phyloP scores from a whole-genome alignment of 2,797 vertebrate genomes.

The Carduelis carduelis region DNA sequence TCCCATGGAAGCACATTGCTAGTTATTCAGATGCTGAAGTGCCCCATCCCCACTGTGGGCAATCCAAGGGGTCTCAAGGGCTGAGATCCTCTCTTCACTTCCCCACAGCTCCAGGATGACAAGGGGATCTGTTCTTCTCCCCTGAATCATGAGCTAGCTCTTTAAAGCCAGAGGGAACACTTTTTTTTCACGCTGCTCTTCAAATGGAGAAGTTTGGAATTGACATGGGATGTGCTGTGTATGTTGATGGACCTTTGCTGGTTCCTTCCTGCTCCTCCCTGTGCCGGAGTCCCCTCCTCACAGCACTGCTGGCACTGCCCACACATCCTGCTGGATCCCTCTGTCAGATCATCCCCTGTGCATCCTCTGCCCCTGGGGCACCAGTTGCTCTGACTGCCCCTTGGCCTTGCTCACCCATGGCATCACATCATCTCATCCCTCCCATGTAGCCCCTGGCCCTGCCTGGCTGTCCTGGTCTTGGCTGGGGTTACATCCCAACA shows the following conservation, averaged over 20 bases:
- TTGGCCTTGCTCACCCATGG: neutral
- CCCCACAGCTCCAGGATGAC: neutral
- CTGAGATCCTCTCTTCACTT: neutral
- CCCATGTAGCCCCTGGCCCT: neutral
- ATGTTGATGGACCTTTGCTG: neutral
- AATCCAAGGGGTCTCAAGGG: neutral
- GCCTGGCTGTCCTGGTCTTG: too few species aligned
- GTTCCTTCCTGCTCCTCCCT: neutral
- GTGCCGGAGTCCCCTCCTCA: neutral
- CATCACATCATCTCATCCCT: neutral
- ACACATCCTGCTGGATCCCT: neutral
- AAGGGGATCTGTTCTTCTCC: neutral
- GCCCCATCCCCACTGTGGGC: accelerated
- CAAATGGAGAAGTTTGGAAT: neutral
- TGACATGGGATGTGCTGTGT: accelerated
- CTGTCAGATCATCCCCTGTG: neutral
- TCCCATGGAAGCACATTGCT: neutral
- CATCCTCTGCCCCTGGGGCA: neutral
- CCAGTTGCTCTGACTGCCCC: neutral
- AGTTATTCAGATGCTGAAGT: accelerated
- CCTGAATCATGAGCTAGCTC: neutral
- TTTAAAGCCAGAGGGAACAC: neutral
- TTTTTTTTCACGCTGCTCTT: neutral
- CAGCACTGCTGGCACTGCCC: accelerated
- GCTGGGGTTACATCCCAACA: neutral